Conservation (phyloP, 2,113 vertebrate species). For the Phasianus colchicus region DNA sequence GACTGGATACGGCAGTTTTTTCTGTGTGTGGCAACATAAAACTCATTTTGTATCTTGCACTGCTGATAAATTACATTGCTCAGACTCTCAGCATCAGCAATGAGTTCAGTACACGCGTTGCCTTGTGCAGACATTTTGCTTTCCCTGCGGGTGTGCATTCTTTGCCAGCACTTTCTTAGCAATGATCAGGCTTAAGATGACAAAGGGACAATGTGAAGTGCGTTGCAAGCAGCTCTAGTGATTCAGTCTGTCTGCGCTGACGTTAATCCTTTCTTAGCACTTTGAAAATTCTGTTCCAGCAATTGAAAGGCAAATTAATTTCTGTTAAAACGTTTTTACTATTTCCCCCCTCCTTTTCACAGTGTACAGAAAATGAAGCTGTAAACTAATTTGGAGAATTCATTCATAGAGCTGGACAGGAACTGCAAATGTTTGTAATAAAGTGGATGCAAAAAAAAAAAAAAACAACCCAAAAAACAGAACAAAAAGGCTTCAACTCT, state of each 20-base stretch:
- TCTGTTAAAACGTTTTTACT: slow-evolving; percentile 11
- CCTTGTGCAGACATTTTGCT: accelerated
- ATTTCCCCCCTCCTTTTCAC: slow-evolving; percentile 18
- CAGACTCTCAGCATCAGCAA: accelerated
- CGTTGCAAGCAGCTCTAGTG: slow-evolving; percentile 28
- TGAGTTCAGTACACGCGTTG: accelerated
- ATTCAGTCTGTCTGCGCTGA: background rate
- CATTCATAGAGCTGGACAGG: background rate
- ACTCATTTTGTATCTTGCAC: background rate
- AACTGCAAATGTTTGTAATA: background rate
- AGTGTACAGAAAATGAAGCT: background rate
- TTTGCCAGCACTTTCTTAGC: background rate
- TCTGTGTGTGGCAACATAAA: background rate
- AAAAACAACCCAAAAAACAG: background rate
- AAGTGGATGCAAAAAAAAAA: background rate
- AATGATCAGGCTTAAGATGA: background rate
- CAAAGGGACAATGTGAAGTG: slow-evolving; percentile 28
- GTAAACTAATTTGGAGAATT: slow-evolving; percentile 20
- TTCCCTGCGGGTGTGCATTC: accelerated
- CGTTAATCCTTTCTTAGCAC: slow-evolving; percentile 27
- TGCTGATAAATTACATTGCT: background rate
- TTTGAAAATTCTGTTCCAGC: slow-evolving; percentile 1
- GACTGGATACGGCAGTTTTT: background rate
- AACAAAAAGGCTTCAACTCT: background rate
- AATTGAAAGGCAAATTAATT: slow-evolving; percentile 63